Evolutionary conservation across 2,888 invertebrate species (phyloP).

Genomic region (Hirtodrosophila alboralis): DNA sequence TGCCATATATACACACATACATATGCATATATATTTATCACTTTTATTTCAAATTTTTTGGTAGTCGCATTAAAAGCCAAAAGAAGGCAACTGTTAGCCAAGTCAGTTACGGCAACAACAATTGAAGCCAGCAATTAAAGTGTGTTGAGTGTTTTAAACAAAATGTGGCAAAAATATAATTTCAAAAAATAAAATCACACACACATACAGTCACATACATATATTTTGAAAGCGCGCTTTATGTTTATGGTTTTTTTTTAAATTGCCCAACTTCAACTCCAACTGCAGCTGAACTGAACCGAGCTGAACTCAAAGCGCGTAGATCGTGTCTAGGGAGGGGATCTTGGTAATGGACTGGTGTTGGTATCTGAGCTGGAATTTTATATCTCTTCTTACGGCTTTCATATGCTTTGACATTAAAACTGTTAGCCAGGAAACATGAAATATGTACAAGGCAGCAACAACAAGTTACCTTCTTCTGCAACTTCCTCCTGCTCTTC

Average conservation of each 20-base stretch:
- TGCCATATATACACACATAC: constrained; percentile 27
- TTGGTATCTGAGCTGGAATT: constrained; percentile 46
- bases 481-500: constrained; percentile 1
- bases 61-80: constrained; percentile 43
- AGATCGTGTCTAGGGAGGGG: neutral
- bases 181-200: constrained; percentile 46
- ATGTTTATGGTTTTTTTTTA: constrained; percentile 66
- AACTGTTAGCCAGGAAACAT: constrained; percentile 45
- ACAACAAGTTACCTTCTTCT: constrained; percentile 44
- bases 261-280: constrained; percentile 59
- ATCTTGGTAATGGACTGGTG: neutral
- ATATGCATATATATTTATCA: constrained; percentile 1
- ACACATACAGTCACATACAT: constrained; percentile 19
- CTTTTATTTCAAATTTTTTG: constrained; percentile 33
- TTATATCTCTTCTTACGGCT: constrained; percentile 58
- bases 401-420: constrained; percentile 61
- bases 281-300: constrained; percentile 51
- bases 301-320: constrained; percentile 30
- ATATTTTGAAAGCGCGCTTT: constrained; percentile 71
- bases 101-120: constrained; percentile 59
- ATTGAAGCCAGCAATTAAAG: constrained; percentile 70
- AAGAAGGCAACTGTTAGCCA: constrained; percentile 54
- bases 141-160: constrained; percentile 57
- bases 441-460: constrained; percentile 39
- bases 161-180: constrained; percentile 76